Percentiles rank a stretch among this genome's conserved stretches.
These are phyloP conservation scores for Scomber colias DNA, from an alignment of 2,113 vertebrate species.

Conservation along the genomic window DNA sequence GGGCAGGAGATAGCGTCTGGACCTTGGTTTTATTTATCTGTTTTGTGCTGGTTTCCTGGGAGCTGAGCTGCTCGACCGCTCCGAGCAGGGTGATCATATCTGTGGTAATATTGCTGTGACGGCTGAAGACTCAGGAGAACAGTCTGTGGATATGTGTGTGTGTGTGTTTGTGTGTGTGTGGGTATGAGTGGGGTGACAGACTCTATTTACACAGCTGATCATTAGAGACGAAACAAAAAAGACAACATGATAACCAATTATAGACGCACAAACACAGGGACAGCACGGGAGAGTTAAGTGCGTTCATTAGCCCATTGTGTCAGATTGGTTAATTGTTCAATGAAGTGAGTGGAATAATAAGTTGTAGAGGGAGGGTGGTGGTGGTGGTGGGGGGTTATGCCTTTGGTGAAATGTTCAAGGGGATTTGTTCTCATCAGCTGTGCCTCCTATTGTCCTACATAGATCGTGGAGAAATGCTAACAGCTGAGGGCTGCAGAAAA, in stretches of 20 bases:
- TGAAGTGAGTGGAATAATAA: constrained; percentile 72
- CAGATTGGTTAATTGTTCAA: constrained; percentile 77
- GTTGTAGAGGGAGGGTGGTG: constrained; percentile 1
- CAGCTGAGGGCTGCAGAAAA: constrained; percentile 50
- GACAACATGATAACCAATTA: constrained; percentile 67
- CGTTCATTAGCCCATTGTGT: constrained; percentile 74
- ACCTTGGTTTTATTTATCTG: constrained; percentile 73
- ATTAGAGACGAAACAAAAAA: constrained; percentile 54
- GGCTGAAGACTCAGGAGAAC: constrained; percentile 56
- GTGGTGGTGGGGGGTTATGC: constrained; percentile 45
- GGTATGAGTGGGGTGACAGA: constrained; percentile 52
- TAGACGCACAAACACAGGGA: constrained; percentile 46
- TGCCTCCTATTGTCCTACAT: constrained; percentile 45
- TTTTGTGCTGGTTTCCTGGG: constrained; percentile 47
- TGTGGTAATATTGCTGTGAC: constrained; percentile 49
- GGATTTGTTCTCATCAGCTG: constrained; percentile 59
- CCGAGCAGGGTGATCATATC: constrained; percentile 74
- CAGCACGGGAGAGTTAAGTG: constrained; percentile 47
- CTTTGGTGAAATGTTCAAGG: constrained; percentile 59
- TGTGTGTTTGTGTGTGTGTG: constrained; percentile 18
- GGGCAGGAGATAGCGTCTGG: constrained; percentile 67
- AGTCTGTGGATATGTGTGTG: constrained; percentile 1
- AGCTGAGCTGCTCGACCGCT: constrained; percentile 63
- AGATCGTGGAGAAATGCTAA: constrained; percentile 37
- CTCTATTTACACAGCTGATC: constrained; percentile 62